Conservation (phyloP, 2,797 vertebrate species). For the Phataginus tricuspis region DNA sequence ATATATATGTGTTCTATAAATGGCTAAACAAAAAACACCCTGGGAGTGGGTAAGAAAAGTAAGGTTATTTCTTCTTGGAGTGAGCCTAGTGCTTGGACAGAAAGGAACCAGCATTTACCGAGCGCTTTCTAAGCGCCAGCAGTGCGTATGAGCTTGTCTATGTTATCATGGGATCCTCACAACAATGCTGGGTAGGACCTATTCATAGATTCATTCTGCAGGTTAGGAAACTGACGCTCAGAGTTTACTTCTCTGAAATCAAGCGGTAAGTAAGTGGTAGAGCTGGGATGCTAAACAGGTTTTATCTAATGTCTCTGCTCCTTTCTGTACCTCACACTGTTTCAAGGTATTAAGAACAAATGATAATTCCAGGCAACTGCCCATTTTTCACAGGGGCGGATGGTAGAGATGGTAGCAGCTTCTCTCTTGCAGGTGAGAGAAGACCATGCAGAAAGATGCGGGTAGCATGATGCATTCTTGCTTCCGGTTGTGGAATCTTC, state of each 20-base stretch:
- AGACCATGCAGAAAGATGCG: background rate
- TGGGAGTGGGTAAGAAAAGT: background rate
- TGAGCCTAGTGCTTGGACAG: background rate
- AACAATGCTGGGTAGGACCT: fast-evolving
- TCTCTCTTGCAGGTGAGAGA: background rate
- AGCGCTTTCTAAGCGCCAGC: background rate
- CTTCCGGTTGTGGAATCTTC: background rate
- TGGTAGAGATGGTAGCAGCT: no score
- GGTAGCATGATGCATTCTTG: background rate
- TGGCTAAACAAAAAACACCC: background rate
- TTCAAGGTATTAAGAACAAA: background rate
- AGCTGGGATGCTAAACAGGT: background rate
- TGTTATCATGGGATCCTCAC: background rate
- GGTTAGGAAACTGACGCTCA: background rate
- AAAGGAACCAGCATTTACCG: fast-evolving
- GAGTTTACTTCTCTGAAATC: background rate
- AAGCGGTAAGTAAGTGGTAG: background rate
- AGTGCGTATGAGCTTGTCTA: fast-evolving
- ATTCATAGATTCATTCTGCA: background rate
- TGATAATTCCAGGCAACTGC: background rate
- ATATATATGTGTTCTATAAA: background rate
- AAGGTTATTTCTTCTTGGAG: background rate
- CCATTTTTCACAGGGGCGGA: background rate
- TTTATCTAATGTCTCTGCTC: background rate
- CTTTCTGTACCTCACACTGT: background rate